A percentile compares a stretch with the other conserved stretches of the same genome.
These are phyloP conservation scores for Xyliphius kryptos DNA, from an alignment of 2,113 vertebrate genomes.

Conservation along the genomic window DNA sequence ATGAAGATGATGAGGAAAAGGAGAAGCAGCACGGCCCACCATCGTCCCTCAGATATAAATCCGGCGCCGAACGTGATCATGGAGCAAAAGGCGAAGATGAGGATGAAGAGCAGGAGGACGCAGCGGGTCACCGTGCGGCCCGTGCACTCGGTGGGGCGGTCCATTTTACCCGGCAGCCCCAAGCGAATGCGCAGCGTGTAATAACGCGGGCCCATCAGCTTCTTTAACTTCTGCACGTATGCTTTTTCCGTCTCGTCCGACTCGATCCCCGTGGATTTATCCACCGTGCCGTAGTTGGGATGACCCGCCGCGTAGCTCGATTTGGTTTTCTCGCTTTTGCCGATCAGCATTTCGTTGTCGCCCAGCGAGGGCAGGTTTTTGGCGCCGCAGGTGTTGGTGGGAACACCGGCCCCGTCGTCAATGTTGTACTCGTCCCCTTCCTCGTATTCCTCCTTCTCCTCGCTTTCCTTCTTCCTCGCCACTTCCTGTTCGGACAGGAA, in stretches of 20 bases:
- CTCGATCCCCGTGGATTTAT: constrained; percentile 89
- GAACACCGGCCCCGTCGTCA: constrained; percentile 40
- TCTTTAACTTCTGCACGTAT: constrained; percentile 79
- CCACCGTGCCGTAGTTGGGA: constrained; percentile 94
- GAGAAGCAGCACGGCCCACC: constrained; percentile 89
- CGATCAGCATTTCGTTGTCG: constrained; percentile 82
- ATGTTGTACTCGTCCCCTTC: constrained; percentile 70
- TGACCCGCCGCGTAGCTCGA: constrained; percentile 75
- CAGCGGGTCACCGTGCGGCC: constrained; percentile 84
- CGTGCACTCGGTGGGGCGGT: constrained; percentile 74
- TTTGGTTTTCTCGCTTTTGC: constrained; percentile 62
- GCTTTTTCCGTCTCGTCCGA: constrained; percentile 78
- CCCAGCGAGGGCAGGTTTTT: constrained; percentile 90
- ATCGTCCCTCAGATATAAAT: constrained; percentile 73
- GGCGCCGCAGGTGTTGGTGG: constrained; percentile 94
- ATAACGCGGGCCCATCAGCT: constrained; percentile 84
- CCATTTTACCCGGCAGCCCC: constrained; percentile 82
- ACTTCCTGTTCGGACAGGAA: constrained; percentile 72
- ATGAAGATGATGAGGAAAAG: constrained; percentile 71
- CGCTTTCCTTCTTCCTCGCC: constrained; percentile 65
- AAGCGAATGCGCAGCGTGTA: constrained; percentile 77
- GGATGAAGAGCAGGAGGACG: constrained; percentile 82
- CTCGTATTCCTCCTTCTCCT: constrained; percentile 75
- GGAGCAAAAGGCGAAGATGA: constrained; percentile 86
- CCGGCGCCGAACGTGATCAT: constrained; percentile 68